These are phyloP conservation scores for Sebastes schlegelii DNA, from an alignment of 2,113 vertebrate genomes.

Conservation along the genomic window DNA sequence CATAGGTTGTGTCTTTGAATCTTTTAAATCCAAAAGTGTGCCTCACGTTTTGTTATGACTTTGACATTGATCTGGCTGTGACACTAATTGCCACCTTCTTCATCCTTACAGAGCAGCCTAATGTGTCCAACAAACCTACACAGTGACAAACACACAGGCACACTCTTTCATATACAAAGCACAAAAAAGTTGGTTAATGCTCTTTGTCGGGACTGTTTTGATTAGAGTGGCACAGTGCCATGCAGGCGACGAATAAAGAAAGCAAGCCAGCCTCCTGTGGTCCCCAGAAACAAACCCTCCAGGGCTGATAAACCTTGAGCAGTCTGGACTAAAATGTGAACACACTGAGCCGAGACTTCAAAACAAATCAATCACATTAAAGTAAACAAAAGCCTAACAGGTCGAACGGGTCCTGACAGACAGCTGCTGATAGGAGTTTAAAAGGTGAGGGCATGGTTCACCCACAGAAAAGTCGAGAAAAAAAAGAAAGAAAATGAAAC, in stretches of 20 bases:
- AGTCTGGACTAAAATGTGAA: slow-evolving; percentile 15
- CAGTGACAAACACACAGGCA: not conserved
- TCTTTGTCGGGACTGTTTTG: not conserved
- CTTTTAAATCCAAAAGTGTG: not conserved
- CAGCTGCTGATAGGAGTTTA: slow-evolving; percentile 18
- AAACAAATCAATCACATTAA: slow-evolving; percentile 49
- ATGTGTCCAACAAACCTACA: slow-evolving; percentile 22
- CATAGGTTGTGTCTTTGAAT: not conserved
- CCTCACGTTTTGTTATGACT: not conserved
- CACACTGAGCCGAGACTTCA: slow-evolving; percentile 27
- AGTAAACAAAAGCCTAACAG: slow-evolving; percentile 53
- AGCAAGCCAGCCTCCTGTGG: not conserved
- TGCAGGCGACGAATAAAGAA: slow-evolving; percentile 5
- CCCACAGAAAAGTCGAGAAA: not conserved
- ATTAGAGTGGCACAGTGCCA: slow-evolving; percentile 18
- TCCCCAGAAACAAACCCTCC: slow-evolving; percentile 21
- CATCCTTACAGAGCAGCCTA: not conserved
- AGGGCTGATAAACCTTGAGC: slow-evolving; percentile 31
- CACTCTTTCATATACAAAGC: not conserved
- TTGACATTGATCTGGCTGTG: slow-evolving; percentile 1
- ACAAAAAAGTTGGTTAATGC: not conserved
- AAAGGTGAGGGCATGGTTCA: slow-evolving; percentile 23
- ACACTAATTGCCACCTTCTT: slow-evolving; percentile 10
- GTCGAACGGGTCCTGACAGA: slow-evolving; percentile 42
- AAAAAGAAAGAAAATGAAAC: slow-evolving; percentile 24